Evolutionary conservation across 2,113 vertebrate genomes (phyloP).

Genomic region (Lophius piscatorius): DNA sequence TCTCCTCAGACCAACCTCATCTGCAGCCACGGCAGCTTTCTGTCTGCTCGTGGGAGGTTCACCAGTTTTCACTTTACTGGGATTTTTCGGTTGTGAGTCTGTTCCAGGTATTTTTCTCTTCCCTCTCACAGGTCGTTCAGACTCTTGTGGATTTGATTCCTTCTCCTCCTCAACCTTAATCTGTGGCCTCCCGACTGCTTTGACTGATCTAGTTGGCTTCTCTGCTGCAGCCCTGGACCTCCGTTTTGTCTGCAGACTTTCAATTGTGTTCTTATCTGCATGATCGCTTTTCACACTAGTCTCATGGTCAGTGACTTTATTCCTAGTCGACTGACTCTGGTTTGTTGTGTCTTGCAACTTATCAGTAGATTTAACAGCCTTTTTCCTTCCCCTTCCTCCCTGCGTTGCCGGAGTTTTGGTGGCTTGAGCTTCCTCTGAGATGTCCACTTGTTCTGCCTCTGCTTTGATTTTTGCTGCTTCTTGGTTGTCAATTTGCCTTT

Average conservation of each 20-base stretch:
- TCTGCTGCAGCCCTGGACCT: not conserved
- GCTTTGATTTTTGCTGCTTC: not conserved
- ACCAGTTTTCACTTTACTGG: not conserved
- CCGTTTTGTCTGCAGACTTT: not conserved
- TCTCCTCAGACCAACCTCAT: slow-evolving; percentile 33
- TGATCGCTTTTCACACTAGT: not conserved
- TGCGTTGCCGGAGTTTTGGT: not conserved
- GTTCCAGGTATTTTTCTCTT: not conserved
- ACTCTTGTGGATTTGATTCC: not conserved
- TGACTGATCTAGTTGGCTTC: no score
- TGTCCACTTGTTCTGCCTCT: not conserved
- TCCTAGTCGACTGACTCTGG: not conserved
- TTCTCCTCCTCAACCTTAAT: not conserved
- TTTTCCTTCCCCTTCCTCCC: not conserved
- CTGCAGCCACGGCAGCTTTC: not conserved
- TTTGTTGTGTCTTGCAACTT: not conserved
- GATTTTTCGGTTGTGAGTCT: not conserved
- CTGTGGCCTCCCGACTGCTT: not conserved
- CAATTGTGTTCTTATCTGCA: not conserved
- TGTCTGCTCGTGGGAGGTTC: not conserved
- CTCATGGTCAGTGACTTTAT: not conserved
- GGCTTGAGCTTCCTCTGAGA: not conserved
- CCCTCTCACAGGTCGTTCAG: not conserved
- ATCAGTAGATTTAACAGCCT: not conserved
- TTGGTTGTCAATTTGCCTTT: slow-evolving; percentile 1